These are phyloP conservation scores for Lucilia sericata DNA, from an alignment of 1,140 invertebrate genomes.

Conservation along the genomic window DNA sequence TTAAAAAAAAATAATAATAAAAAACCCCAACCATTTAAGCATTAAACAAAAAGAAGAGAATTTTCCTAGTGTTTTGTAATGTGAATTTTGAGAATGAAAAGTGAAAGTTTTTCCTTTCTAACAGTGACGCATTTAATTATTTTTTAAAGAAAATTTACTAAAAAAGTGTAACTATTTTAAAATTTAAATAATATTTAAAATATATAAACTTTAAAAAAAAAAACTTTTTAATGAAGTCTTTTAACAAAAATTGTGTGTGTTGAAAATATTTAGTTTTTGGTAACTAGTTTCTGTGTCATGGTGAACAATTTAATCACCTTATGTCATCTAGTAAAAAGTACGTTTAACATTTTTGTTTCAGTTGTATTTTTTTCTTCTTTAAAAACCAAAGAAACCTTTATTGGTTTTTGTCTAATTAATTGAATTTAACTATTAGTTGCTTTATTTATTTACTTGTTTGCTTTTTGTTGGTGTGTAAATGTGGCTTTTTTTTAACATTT, in stretches of 20 bases:
- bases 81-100: background rate
- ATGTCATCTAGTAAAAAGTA: background rate
- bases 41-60: conserved; percentile 4
- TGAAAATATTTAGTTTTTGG: background rate
- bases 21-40: background rate
- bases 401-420: conserved; percentile 1
- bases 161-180: background rate
- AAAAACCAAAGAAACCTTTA: background rate
- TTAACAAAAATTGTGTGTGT: background rate
- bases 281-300: background rate
- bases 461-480: background rate
- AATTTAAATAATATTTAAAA: background rate
- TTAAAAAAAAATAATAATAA: background rate
- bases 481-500: background rate
- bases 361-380: background rate
- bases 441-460: background rate
- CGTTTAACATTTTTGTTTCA: background rate
- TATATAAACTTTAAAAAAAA: background rate
- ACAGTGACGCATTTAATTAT: background rate
- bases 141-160: background rate
- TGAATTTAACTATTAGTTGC: background rate
- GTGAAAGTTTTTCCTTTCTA: background rate
- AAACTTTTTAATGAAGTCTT: background rate
- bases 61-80: conserved; percentile 22
- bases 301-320: background rate